Base-by-base conservation (phyloP, 2,888 invertebrate genomes). In the Baccha elongata region DNA sequence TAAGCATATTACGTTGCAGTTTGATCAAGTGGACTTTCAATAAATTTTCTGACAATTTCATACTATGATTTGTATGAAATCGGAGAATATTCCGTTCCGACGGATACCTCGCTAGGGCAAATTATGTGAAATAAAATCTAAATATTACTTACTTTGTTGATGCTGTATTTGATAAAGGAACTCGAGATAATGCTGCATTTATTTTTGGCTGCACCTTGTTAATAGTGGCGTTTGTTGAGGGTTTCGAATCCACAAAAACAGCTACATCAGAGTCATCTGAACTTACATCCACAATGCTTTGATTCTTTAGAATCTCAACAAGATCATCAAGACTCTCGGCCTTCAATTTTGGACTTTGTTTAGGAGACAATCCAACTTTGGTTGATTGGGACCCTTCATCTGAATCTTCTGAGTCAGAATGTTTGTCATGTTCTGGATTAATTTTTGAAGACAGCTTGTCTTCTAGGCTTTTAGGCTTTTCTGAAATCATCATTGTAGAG, bases 181-280 rank as follows among this genome's bases (percentile, higher is more conserved):
- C 19, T n/a, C 19, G 60, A n/a, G 42, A 29, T 0, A 60, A 0
- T 6, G 48, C 60, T 0, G 84, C 35, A 10, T 75, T 71, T 17
- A 88, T 88, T 40, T 88, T 89, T 1, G 89, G 88, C 72, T 89
- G 89, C 2, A 86, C 32, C 53, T 13, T 10, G 11, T 50, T 23
- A n/a, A n/a, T n/a, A n/a, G n/a, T n/a, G n/a, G n/a, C n/a, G n/a
- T n/a, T n/a, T n/a, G n/a, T 58, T 13, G 15, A 11, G 7, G 23
- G 3, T n/a, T 17, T 6, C 1, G 35, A 17, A n/a, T 37, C 21
- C 10, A 1, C 8, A 10, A 13, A 8, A 6, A 46, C 17, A 50
- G 8, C 23, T 11, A 26, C 15, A 23, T 60, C 65, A 10, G 46
- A 73, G 0, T 60, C 55, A 46, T 79, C 72, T 1, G 79, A 79